Evolutionary conservation across 2,888 invertebrate species (phyloP), one percentile per base, ranked within the genome.

Genomic region (Drosophila vallismaia): DNA sequence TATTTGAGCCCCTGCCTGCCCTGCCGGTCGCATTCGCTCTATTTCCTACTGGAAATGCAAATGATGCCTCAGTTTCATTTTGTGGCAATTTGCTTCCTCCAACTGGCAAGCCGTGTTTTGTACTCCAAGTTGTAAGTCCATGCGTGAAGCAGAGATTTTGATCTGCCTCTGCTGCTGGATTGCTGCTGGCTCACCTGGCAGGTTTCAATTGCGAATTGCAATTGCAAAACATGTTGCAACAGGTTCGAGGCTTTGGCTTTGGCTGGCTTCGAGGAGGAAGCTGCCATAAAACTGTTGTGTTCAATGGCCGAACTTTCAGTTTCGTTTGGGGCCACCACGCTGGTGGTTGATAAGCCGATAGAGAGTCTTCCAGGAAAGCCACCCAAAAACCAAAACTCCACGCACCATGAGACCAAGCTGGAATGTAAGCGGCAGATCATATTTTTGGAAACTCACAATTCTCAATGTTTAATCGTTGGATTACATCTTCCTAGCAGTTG

Each of bases 261-360:
- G 19, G 19, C 19, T 72, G 54, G 33, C 50, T 33, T 79, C 76
- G 79, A 77, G 52, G 59, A 82, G 89, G 90, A 90, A 90, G 90
- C 80, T 87, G 78, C 82, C 90, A 90, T 90, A 90, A 90, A 90
- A 90, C 84, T 80, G 76, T 88, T 88, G 90, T 74, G 80, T 77
- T 79, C 78, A 78, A 77, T 82, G 86, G 75, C 72, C 73, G 86
- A 86, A 89, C 89, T 90, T 90, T 90, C 90, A 90, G 90, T 90
- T 90, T 90, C 89, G 76, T 88, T 36, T 80, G 63, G 72, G 82
- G 77, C 90, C 77, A 81, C 90, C 77, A 81, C 90, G 83, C 81
- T 74, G 71, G 77, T 71, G 85, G 58, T 58, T 63, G 74, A 80
- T 67, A 55, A 50, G 12, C 28, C 48, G 40, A 42, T 38, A 53